A percentile compares a stretch with the other conserved stretches of the same genome.
These are phyloP conservation scores for Pachliopta kotzebuea DNA, from an alignment of 2,888 invertebrate species.

Conservation along the genomic window DNA sequence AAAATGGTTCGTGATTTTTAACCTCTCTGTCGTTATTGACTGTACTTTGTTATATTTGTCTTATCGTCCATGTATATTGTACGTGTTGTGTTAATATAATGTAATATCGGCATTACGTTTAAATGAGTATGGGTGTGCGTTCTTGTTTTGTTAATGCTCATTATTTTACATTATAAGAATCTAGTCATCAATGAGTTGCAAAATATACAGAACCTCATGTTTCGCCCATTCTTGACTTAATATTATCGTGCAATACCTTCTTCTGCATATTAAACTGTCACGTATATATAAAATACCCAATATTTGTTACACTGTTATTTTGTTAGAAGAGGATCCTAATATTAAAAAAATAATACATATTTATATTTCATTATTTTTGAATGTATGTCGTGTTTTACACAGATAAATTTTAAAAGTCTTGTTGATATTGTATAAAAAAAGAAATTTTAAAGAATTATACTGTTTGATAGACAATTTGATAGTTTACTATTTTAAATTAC, in stretches of 20 bases:
- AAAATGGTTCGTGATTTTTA: conserved; percentile 33
- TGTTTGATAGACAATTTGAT: conserved; percentile 56
- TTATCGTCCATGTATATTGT: conserved; percentile 1
- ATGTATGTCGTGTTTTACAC: conserved; percentile 22
- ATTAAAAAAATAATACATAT: conserved; percentile 2
- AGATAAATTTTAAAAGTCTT: conserved; percentile 35
- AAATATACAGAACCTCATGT: conserved; percentile 49
- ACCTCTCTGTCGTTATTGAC: conserved; percentile 1
- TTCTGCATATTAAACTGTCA: conserved; percentile 10
- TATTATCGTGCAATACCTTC: conserved; percentile 13
- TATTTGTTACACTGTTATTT: conserved; percentile 14
- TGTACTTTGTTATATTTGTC: conserved; percentile 11
- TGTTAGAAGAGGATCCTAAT: conserved; percentile 3
- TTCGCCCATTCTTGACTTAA: neutral
- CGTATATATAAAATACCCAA: conserved; percentile 16
- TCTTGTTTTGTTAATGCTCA: conserved; percentile 77
- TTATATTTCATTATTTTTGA: conserved; percentile 21
- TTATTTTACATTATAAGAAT: conserved; percentile 76
- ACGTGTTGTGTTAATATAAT: conserved; percentile 35
- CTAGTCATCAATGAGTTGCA: conserved; percentile 76
- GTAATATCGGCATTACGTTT: conserved; percentile 41
- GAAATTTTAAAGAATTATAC: conserved; percentile 41
- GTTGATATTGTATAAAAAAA: conserved; percentile 50
- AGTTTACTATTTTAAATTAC: conserved; percentile 56
- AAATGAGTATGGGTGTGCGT: conserved; percentile 46